Percentiles rank a stretch among this genome's conserved stretches.
These are phyloP conservation scores for Seladonia tumulorum DNA, from an alignment of 2,888 invertebrate genomes.

Conservation along the genomic window DNA sequence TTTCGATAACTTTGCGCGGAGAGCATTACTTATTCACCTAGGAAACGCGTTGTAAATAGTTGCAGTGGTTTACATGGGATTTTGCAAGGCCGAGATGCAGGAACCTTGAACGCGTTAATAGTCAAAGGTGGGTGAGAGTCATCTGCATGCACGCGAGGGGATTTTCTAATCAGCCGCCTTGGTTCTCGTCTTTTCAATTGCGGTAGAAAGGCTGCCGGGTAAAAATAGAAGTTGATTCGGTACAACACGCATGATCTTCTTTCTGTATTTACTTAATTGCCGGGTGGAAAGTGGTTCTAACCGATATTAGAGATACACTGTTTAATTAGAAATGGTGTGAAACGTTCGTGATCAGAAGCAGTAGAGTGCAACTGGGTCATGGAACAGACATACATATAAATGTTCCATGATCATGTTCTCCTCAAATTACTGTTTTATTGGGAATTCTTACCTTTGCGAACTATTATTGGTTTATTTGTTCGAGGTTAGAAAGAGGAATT, in stretches of 20 bases:
- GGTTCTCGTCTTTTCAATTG: slow-evolving; percentile 8
- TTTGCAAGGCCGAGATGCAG: slow-evolving; percentile 3
- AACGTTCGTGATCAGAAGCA: neutral
- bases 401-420: neutral
- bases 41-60: slow-evolving; percentile 22
- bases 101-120: slow-evolving; percentile 34
- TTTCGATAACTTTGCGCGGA: neutral
- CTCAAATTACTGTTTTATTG: neutral
- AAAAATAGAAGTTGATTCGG: neutral
- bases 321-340: neutral
- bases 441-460: neutral
- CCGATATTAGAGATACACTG: neutral
- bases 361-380: neutral
- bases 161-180: slow-evolving; percentile 30
- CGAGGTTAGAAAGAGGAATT: no score
- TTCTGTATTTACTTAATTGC: neutral
- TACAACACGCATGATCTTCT: neutral
- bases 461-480: neutral
- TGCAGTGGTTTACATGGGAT: slow-evolving; percentile 9
- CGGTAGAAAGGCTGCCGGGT: neutral
- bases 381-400: neutral
- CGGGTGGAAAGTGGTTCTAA: neutral
- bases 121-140: slow-evolving; percentile 17
- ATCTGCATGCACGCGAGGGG: slow-evolving; percentile 23
- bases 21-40: neutral